Evolutionary conservation across 2,113 vertebrate genomes (phyloP).

Genomic region (Cebus imitator): DNA sequence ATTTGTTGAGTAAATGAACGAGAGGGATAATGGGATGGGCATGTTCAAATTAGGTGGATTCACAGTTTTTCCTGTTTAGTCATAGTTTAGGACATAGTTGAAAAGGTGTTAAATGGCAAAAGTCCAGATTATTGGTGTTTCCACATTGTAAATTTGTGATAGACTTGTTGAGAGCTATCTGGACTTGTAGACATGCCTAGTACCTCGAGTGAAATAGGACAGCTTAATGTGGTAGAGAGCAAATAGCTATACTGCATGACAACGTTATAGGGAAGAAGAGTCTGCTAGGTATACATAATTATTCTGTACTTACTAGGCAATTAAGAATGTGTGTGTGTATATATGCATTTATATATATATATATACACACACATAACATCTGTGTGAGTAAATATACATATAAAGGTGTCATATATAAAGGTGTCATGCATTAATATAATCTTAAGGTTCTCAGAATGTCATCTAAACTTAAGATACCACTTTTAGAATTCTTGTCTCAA

Average conservation of each 20-base stretch:
- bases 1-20: background rate
- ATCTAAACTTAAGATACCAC: background rate
- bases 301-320: background rate
- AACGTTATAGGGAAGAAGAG: background rate
- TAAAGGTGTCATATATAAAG: background rate
- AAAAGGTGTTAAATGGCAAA: background rate
- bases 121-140: background rate
- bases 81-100: background rate
- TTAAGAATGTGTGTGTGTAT: background rate
- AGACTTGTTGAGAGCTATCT: background rate
- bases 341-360: too few relatives aligned
- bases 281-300: background rate
- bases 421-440: background rate
- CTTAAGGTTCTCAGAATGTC: background rate
- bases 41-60: background rate
- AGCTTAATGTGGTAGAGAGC: background rate
- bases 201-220: background rate
- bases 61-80: background rate
- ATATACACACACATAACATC: too few relatives aligned
- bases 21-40: background rate
- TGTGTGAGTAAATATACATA: background rate
- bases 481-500: slow-evolving; percentile 24
- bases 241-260: background rate
- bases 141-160: background rate
- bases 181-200: background rate